phyloP scores from a whole-genome alignment of 2,888 invertebrate species.

The Portevinia maculata region DNA sequence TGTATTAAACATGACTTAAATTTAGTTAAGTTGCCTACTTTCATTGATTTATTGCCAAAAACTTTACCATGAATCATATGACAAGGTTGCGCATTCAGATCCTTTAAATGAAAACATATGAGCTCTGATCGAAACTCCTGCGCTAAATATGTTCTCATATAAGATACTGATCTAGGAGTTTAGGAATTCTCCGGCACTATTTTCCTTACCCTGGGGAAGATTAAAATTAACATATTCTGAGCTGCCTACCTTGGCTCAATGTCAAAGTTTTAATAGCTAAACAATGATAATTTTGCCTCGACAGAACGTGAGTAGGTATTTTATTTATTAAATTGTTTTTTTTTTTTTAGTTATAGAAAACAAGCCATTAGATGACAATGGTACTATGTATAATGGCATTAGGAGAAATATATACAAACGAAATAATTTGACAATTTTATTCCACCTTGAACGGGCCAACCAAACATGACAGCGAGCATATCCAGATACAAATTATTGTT shows the following conservation, averaged over 20 bases:
- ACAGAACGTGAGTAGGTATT: conserved; percentile 43
- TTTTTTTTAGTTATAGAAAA: conserved; percentile 31
- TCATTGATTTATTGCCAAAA: conserved; percentile 34
- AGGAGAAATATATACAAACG: conserved; percentile 50
- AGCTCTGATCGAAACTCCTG: neutral
- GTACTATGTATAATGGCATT: conserved; percentile 60
- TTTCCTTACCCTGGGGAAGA: conserved; percentile 11
- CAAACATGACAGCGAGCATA: neutral
- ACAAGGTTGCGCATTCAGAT: neutral
- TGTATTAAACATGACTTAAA: conserved; percentile 41
- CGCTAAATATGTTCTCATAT: neutral
- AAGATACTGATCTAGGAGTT: too few relatives aligned
- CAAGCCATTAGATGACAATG: conserved; percentile 63
- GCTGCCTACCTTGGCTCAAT: conserved; percentile 42
- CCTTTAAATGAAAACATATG: neutral
- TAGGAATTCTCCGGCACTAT: too few relatives aligned
- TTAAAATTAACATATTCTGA: conserved; percentile 33
- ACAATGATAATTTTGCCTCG: conserved; percentile 41
- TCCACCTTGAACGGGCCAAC: conserved; percentile 58
- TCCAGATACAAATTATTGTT: conserved; percentile 28
- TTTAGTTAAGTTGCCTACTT: conserved; percentile 2
- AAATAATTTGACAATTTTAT: conserved; percentile 70
- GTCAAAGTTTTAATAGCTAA: conserved; percentile 44
- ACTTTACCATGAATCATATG: conserved; percentile 40
- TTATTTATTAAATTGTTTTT: conserved; percentile 40